phyloP scores from a whole-genome alignment of 2,113 vertebrate genomes.

The Syngnathus floridae region DNA sequence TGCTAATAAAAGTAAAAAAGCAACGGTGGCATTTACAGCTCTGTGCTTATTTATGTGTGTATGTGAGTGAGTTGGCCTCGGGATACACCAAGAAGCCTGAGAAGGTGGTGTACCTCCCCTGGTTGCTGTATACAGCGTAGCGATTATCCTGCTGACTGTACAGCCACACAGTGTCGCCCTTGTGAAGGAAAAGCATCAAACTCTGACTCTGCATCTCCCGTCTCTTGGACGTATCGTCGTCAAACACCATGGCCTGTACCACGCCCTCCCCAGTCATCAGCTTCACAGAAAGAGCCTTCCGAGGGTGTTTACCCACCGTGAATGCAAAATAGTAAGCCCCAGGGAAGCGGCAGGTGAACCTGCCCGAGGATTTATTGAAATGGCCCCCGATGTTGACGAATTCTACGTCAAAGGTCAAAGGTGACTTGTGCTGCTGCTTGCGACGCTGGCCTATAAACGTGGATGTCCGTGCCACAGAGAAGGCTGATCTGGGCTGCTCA shows the following conservation, averaged over 20 bases:
- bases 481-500: constrained; percentile 64
- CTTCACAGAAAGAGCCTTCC: constrained; percentile 71
- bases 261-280: constrained; percentile 69
- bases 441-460: constrained; percentile 58
- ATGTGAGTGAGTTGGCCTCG: constrained; percentile 21
- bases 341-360: constrained; percentile 67
- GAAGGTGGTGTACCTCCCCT: constrained; percentile 75
- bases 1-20: neutral
- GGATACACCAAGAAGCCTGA: constrained; percentile 75
- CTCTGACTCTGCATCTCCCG: constrained; percentile 78
- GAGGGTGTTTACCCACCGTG: constrained; percentile 74
- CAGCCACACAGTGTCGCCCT: constrained; percentile 69
- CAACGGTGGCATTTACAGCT: constrained; percentile 23
- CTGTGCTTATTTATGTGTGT: constrained; percentile 30
- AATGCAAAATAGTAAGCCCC: constrained; percentile 75
- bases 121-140: constrained; percentile 76
- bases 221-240: constrained; percentile 68
- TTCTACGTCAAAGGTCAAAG: constrained; percentile 73
- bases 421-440: constrained; percentile 41
- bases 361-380: constrained; percentile 69
- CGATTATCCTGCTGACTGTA: constrained; percentile 75
- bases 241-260: constrained; percentile 77
- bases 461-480: constrained; percentile 72
- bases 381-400: constrained; percentile 73
- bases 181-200: constrained; percentile 61